Base-by-base conservation (phyloP, 2,797 vertebrate genomes). In the Eulemur coronatus region DNA sequence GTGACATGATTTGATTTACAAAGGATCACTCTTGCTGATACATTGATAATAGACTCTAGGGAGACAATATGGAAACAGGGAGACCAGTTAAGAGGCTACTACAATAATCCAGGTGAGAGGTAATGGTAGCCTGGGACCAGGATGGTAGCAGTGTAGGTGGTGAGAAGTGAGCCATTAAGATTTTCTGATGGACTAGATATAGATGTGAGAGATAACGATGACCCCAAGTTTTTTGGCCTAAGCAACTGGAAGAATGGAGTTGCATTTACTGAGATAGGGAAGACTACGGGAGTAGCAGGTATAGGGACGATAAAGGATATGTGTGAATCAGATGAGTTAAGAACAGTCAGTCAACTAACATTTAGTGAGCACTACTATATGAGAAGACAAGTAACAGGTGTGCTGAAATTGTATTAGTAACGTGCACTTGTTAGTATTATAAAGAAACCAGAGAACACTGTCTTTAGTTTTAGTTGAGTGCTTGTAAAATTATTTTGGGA, bases 401-500 rank as follows among this genome's bases (percentile, higher is more conserved):
- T 41, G 41, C 48, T 28, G 72, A 85, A 46, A 91, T 89, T 95
- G 78, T 82, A 75, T 91, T 86, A 91, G 57, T 55, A 81, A 96
- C 43, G 38, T 63, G 38, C 20, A 95, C 80, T 96, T 95, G 79
- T 92, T 87, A 84, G 73, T 70, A 84, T 88, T 92, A 81, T 65
- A 89, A 94, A n/a, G 82, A 52, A 93, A 76, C 33, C 28, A 65
- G 22, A 38, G 76, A 94, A 96, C 80, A 87, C 35, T 86, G 91
- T 48, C 72, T 97, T 96, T 85, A 93, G 89, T 96, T 97, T 97
- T 92, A 96, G 76, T 61, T 2, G n/a, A 90, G 86, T 79, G 84
- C 82, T 87, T 89, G 18, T 84, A 94, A 86, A 97, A 95, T 96
- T 95, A 97, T 92, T 96, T 97, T 43, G n/a, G 73, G 46, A 96